Percentiles rank a stretch among this genome's conserved stretches.
phyloP scores from a whole-genome alignment of 2,797 vertebrate genomes.

The Thripadectes ignobilis region DNA sequence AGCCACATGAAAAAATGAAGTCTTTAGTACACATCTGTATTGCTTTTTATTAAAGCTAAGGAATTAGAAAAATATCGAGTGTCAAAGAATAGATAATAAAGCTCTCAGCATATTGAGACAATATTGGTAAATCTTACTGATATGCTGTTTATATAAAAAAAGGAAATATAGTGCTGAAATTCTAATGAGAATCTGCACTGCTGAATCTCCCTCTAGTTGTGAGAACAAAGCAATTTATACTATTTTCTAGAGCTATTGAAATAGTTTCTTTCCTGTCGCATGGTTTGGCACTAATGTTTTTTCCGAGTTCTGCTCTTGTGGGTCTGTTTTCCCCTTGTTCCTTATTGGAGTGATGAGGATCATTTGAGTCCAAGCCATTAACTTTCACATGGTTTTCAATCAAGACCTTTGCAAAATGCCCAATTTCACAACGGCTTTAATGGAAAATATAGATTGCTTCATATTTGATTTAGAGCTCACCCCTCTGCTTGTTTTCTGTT shows the following conservation, averaged over 20 bases:
- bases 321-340: background rate
- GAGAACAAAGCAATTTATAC: background rate
- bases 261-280: background rate
- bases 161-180: background rate
- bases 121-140: background rate
- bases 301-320: background rate
- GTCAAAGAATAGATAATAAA: background rate
- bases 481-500: background rate
- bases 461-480: background rate
- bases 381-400: conserved; percentile 17
- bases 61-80: background rate
- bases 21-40: background rate
- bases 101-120: background rate
- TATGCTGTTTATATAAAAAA: background rate
- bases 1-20: background rate
- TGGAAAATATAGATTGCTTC: conserved; percentile 40
- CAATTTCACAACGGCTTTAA: conserved; percentile 12
- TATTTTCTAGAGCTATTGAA: background rate
- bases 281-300: background rate
- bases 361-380: conserved; percentile 2
- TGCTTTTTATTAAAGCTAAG: background rate
- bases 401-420: conserved; percentile 27
- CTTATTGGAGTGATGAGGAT: background rate
- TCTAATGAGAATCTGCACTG: background rate
- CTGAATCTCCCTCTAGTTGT: background rate